Base-by-base conservation (phyloP, 2,797 vertebrate species). In the Jordanella pulchra region DNA sequence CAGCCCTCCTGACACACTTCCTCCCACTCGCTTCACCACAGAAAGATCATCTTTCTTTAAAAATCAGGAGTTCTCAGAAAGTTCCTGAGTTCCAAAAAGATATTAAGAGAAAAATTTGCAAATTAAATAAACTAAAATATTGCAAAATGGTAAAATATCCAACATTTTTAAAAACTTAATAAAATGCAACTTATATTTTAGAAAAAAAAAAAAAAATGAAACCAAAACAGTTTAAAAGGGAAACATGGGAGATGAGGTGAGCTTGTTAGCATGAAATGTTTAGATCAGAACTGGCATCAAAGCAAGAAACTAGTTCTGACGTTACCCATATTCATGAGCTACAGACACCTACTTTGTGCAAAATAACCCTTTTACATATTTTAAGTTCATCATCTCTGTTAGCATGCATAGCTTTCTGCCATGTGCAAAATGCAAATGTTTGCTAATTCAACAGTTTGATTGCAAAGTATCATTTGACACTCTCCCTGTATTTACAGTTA, bases 11-110 rank as follows among this genome's bases (percentile, higher is more conserved):
- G 0, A 72, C 82, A 79, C 71, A 67, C 81, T 86, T 87, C 88
- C 89, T 88, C 86, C 84, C 86, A 81, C 85, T 86, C 15, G 17
- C 71, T 73, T 81, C 72, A 71, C 78, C 82, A 78, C 85, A 82
- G 81, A 88, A 79, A 80, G 68, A 77, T 71, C 81, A 80, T 74
- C 74, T 79, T 79, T 78, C 83, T 80, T 72, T 72, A 61, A 82
- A 87, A 86, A 70, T 39, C 73, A 47, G 75, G 60, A 64, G 71
- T 69, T 60, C 53, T 69, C n/a, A 23, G 15, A 39, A 44, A 45
- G 39, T 67, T 45, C 65, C 64, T 25, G 23, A 27, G 68, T 58
- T 23, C 39, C 65, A 14, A 25, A 48, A 66, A 23, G 65, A 67
- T 53, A 12, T 70, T 45, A 25, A 35, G 23, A 64, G 27, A 7